phyloP scores from a whole-genome alignment of 2,797 vertebrate species.

The Poeciliopsis paucimaculata region DNA sequence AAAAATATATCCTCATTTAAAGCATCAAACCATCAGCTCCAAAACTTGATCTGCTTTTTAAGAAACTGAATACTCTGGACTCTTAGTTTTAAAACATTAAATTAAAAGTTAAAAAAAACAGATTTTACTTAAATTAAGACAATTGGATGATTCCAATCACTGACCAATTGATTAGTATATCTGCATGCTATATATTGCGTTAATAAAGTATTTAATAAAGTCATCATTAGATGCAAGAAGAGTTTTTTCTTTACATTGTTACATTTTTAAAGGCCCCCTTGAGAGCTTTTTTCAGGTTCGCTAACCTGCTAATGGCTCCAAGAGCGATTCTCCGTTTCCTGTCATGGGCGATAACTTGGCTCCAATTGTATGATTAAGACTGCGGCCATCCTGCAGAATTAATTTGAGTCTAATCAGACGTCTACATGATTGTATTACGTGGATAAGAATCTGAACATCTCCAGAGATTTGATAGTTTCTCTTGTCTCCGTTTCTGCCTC shows the following conservation, averaged over 20 bases:
- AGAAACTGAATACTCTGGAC: neutral
- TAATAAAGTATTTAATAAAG: neutral
- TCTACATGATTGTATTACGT: neutral
- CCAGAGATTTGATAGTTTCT: neutral
- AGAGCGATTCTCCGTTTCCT: neutral
- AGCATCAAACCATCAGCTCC: neutral
- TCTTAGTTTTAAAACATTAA: neutral
- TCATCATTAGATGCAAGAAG: neutral
- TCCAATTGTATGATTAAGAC: neutral
- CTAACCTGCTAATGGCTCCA: neutral
- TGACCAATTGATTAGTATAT: too few species aligned
- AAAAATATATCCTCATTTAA: neutral
- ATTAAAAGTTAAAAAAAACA: neutral
- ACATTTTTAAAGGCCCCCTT: neutral
- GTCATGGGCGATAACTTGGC: neutral
- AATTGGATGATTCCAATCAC: neutral
- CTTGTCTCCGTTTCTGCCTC: neutral
- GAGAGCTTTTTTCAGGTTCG: neutral
- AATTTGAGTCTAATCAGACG: neutral
- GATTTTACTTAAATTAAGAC: neutral
- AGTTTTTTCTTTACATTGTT: neutral
- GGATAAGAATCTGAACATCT: slow-evolving; percentile 15
- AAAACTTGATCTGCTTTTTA: neutral
- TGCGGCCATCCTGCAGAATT: neutral
- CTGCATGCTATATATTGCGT: neutral